Conservation (phyloP, 2,888 invertebrate species). For the Acleris sparsana region DNA sequence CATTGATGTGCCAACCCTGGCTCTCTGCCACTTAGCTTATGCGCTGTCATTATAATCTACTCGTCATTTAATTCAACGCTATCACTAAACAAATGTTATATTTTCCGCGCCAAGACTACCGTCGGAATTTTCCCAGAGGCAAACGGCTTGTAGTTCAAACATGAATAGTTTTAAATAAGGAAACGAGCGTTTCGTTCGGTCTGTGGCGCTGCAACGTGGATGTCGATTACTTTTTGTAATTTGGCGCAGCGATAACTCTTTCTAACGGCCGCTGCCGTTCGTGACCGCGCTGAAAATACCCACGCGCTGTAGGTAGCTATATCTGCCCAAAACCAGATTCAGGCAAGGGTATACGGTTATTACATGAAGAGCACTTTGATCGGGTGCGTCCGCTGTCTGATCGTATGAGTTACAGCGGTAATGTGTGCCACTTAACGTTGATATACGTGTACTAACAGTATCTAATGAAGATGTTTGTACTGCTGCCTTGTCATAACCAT, state of each 20-base stretch:
- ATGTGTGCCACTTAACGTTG: too few species aligned
- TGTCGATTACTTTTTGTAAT: background rate
- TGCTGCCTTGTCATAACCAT: too few species aligned
- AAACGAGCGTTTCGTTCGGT: constrained; percentile 16
- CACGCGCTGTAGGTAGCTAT: background rate
- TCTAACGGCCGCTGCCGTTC: constrained; percentile 2
- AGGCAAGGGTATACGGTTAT: too few species aligned
- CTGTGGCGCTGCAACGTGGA: background rate
- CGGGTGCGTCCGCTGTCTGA: too few species aligned
- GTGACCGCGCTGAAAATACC: background rate
- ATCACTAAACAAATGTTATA: constrained; percentile 24
- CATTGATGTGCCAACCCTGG: constrained; percentile 15
- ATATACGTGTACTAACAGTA: too few species aligned
- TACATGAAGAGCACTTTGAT: too few species aligned
- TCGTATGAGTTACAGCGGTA: too few species aligned
- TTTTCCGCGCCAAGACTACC: constrained; percentile 32
- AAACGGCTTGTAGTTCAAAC: constrained; percentile 29
- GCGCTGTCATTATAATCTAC: constrained; percentile 31
- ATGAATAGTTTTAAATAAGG: constrained; percentile 25
- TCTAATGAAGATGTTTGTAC: too few species aligned
- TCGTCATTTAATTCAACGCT: constrained; percentile 35
- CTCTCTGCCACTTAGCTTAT: background rate
- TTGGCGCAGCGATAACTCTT: constrained; percentile 14
- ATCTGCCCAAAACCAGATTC: too few species aligned
- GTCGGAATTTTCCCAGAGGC: constrained; percentile 32